phyloP scores from a whole-genome alignment of 2,888 invertebrate species.

The Cephus nigrinus region DNA sequence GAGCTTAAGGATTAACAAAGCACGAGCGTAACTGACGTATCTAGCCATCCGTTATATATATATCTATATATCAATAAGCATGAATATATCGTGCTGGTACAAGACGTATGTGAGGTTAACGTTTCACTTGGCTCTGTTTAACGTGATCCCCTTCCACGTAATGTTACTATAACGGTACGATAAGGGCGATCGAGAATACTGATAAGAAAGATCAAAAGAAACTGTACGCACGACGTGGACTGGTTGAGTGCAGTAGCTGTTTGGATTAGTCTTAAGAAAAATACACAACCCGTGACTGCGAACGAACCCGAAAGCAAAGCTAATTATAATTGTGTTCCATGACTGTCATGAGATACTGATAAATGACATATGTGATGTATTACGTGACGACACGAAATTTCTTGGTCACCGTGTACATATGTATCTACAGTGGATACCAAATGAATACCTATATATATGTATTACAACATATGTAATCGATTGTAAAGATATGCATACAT shows the following conservation, averaged over 20 bases:
- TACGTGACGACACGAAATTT: neutral
- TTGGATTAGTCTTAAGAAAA: neutral
- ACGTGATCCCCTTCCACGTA: neutral
- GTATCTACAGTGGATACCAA: neutral
- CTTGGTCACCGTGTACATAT: neutral
- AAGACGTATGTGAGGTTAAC: neutral
- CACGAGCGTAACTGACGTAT: neutral
- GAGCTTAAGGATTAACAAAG: neutral
- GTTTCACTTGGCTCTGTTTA: too few relatives aligned
- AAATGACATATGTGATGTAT: neutral
- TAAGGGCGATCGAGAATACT: neutral
- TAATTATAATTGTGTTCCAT: neutral
- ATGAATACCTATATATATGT: neutral
- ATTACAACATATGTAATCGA: neutral
- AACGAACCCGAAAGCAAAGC: neutral
- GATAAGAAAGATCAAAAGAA: neutral
- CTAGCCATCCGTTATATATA: neutral
- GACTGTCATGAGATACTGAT: neutral
- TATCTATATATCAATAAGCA: neutral
- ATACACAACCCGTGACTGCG: neutral
- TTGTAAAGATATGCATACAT: neutral
- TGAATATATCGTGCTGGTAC: neutral
- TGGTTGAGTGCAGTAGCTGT: neutral
- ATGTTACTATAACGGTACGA: neutral
- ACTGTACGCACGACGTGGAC: neutral